phyloP scores from a whole-genome alignment of 2,888 invertebrate species.

The Ophion ellenae region DNA sequence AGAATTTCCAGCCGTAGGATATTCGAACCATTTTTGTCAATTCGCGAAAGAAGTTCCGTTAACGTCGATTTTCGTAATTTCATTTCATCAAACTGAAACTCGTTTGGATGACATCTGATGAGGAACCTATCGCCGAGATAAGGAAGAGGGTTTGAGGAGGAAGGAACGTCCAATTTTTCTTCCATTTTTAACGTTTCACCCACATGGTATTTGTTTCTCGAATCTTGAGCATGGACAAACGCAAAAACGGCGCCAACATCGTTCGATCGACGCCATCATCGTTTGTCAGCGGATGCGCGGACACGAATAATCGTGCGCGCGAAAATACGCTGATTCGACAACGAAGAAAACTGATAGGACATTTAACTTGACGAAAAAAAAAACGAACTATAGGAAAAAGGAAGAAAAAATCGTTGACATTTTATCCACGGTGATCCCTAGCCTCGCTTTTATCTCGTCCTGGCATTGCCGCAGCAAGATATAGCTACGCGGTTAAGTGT shows the following conservation, averaged over 20 bases:
- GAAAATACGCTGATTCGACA: not conserved
- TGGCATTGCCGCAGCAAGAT: constrained; percentile 10
- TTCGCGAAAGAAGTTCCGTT: no score
- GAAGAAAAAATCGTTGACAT: constrained; percentile 17
- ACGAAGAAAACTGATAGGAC: not conserved
- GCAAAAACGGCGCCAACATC: not conserved
- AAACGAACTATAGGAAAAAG: not conserved
- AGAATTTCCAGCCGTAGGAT: no score
- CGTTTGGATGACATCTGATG: no score
- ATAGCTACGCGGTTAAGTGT: constrained; percentile 53
- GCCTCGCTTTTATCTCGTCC: constrained; percentile 53
- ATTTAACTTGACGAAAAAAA: constrained; percentile 12
- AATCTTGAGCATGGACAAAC: not conserved
- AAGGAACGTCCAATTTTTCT: no score
- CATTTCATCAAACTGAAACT: no score
- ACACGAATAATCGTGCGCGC: not conserved
- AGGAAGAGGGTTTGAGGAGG: no score
- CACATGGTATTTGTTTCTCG: not conserved
- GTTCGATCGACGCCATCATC: not conserved
- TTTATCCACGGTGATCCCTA: constrained; percentile 21
- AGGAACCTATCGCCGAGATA: no score
- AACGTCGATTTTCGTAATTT: no score
- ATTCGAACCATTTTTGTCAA: no score
- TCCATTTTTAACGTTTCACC: no score
- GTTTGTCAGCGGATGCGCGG: not conserved